A percentile compares a stretch with the other conserved stretches of the same genome.
phyloP scores from a whole-genome alignment of 2,797 vertebrate species.

The Dryobates pubescens region DNA sequence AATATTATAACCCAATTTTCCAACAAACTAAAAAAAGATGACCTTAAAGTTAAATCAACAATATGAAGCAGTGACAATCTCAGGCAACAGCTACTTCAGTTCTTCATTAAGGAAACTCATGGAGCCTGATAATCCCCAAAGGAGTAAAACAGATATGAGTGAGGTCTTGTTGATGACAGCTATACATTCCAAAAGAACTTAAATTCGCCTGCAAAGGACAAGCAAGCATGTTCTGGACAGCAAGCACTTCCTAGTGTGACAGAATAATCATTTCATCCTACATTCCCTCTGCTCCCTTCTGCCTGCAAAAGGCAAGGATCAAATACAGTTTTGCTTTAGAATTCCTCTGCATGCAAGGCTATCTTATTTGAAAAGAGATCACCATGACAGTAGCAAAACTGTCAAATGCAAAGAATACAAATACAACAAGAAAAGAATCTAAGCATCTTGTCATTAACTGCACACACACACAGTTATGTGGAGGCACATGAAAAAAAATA shows the following conservation, averaged over 20 bases:
- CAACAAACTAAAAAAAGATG: background rate
- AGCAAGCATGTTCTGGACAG: background rate
- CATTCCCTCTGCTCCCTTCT: background rate
- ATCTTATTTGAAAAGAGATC: background rate
- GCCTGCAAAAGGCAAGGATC: background rate
- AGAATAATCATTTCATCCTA: conserved; percentile 5
- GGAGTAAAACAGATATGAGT: background rate
- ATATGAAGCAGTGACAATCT: background rate
- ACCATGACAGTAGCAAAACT: background rate
- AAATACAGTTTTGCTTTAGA: background rate
- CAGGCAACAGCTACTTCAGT: background rate
- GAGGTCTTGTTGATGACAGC: background rate
- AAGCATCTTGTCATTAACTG: background rate
- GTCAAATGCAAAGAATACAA: background rate
- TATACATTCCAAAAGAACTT: background rate
- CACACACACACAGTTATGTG: background rate
- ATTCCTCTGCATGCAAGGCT: background rate
- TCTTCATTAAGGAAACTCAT: background rate
- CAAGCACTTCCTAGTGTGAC: background rate
- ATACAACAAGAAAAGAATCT: background rate
- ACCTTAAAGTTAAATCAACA: background rate
- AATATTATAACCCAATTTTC: background rate
- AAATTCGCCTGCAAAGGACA: background rate
- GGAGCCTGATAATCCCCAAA: background rate
- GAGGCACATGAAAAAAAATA: background rate